These are phyloP conservation scores for Acleris holmiana DNA, from an alignment of 2,888 invertebrate species.

Conservation along the genomic window DNA sequence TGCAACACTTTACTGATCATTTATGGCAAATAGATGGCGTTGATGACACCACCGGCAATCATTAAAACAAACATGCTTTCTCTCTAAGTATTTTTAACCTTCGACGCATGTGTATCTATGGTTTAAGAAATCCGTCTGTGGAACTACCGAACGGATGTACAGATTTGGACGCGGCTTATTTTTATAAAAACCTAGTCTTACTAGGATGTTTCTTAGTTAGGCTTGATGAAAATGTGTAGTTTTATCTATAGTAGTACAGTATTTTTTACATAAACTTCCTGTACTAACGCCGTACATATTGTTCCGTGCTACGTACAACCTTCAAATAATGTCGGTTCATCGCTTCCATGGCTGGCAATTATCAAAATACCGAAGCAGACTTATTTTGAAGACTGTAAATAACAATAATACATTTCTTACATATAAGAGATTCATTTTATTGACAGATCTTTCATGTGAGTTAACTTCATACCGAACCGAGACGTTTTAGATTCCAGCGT, in stretches of 20 bases:
- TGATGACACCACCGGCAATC: neutral
- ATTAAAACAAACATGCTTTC: too few relatives aligned
- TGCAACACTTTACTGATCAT: neutral
- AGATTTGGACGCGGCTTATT: too few relatives aligned
- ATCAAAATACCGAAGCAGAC: constrained; percentile 3
- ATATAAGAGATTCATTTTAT: constrained; percentile 7
- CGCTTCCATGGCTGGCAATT: neutral
- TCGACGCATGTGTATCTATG: too few relatives aligned
- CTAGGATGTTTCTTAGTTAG: neutral
- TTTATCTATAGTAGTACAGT: too few relatives aligned
- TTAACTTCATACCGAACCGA: constrained; percentile 3
- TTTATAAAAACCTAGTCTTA: too few relatives aligned
- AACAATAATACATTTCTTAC: neutral
- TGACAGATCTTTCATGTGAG: constrained; percentile 6
- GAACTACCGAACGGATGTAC: too few relatives aligned
- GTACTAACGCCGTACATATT: neutral
- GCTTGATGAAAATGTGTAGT: too few relatives aligned
- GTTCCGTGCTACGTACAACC: constrained; percentile 5
- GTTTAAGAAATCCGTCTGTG: too few relatives aligned
- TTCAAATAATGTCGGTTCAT: constrained; percentile 1
- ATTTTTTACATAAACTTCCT: neutral
- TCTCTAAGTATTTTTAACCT: too few relatives aligned
- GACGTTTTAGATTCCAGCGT: constrained; percentile 7
- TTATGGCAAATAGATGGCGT: neutral
- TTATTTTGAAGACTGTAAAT: neutral